These are phyloP conservation scores for Sclerodermus sp. DNA, from an alignment of 2,888 invertebrate species.

Conservation along the genomic window DNA sequence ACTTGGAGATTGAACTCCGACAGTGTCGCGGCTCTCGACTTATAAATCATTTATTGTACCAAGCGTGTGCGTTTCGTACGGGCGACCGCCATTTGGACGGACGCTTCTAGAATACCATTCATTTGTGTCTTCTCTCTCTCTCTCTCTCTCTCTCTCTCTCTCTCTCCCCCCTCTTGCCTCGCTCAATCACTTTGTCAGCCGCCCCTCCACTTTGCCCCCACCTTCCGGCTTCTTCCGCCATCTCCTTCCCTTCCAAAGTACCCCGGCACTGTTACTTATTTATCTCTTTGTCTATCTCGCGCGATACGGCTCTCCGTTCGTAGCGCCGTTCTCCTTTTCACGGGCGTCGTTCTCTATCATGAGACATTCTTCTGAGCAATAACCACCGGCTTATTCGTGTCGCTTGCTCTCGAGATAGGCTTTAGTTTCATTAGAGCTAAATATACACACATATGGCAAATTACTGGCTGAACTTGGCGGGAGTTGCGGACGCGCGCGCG, in stretches of 20 bases:
- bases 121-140: slow-evolving; percentile 29
- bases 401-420: neutral
- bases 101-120: slow-evolving; percentile 48
- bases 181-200: neutral
- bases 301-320: neutral
- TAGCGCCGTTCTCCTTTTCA: slow-evolving; percentile 17
- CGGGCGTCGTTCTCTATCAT: slow-evolving; percentile 3
- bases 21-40: too few relatives aligned
- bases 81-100: slow-evolving; percentile 42
- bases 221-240: slow-evolving; percentile 7
- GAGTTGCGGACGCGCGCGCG: too few relatives aligned
- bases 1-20: too few relatives aligned
- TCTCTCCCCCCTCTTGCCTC: slow-evolving; percentile 14
- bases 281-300: slow-evolving; percentile 5
- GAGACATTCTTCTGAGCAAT: neutral
- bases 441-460: too few relatives aligned
- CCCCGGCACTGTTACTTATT: slow-evolving; percentile 8
- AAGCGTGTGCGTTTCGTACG: slow-evolving; percentile 29
- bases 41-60: slow-evolving; percentile 31
- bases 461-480: too few relatives aligned
- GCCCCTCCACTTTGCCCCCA: neutral
- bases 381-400: neutral
- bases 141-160: slow-evolving; percentile 9
- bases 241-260: slow-evolving; percentile 8
- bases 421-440: too few relatives aligned